A percentile compares a stretch with the other conserved stretches of the same genome.
Conservation (phyloP, 2,888 invertebrate species). For the Charanyca ferruginea region DNA sequence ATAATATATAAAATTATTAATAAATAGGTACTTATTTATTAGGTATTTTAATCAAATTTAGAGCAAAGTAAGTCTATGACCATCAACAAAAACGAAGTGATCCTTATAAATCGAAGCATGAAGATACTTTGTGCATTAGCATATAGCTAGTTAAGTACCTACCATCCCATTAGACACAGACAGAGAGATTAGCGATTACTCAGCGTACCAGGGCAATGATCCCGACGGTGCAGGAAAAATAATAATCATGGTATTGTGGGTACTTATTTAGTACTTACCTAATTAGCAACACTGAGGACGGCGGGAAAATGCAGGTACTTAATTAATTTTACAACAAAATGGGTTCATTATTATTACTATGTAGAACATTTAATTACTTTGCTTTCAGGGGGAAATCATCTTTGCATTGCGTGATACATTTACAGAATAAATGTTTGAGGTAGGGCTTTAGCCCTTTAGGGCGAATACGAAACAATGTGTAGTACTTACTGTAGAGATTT, state of each 20-base stretch:
- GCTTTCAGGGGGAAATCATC: background rate
- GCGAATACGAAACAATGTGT: background rate
- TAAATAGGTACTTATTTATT: too few species aligned
- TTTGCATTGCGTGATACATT: background rate
- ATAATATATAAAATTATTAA: too few species aligned
- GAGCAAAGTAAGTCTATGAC: too few species aligned
- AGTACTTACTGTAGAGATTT: background rate
- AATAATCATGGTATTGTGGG: constrained; percentile 29
- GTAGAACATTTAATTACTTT: background rate
- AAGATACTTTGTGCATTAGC: constrained; percentile 10
- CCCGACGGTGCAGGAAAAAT: constrained; percentile 36
- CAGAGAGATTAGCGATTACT: constrained; percentile 71
- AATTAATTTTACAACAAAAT: constrained; percentile 29
- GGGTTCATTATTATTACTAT: too few species aligned
- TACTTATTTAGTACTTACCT: constrained; percentile 5
- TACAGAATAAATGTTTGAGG: background rate
- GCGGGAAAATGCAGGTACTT: constrained; percentile 23
- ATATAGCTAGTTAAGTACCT: constrained; percentile 12
- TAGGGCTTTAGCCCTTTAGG: too few species aligned
- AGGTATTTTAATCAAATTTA: too few species aligned
- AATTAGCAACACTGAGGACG: constrained; percentile 10
- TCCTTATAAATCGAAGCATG: constrained; percentile 4
- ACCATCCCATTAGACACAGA: constrained; percentile 12
- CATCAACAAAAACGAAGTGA: too few species aligned
- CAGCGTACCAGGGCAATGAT: constrained; percentile 56